Base-by-base conservation (phyloP, 2,797 vertebrate genomes). In the Sebastes itinus region DNA sequence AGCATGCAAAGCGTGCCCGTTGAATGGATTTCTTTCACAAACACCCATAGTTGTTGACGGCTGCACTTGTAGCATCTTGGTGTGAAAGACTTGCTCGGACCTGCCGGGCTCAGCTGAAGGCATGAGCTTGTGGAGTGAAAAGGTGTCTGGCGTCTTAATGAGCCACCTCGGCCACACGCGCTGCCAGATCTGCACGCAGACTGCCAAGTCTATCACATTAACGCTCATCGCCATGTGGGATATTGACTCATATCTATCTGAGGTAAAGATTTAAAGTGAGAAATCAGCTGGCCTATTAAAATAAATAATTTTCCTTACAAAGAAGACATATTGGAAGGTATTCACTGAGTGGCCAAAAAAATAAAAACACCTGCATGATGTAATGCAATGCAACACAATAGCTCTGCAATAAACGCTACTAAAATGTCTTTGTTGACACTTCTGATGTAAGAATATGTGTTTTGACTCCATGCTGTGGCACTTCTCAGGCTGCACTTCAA, bases 21-120 rank as follows among this genome's bases (percentile, higher is more conserved):
- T 59, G 74, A 83, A 63, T 70, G 38, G 72, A 55, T 80, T 78
- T 65, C 83, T 42, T 75, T 35, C 64, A 33, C 74, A 58, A 59
- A 78, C 75, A 30, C 71, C 59, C 75, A 23, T 7, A 32, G 72
- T 70, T 58, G 71, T 61, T 72, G 71, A 79, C 27, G 72, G 76
- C 68, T 54, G 64, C 70, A 66, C 78, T 71, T 32, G 76, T 20
- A 63, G 81, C 65, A 65, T 73, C 65, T 59, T 7, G 28, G 42
- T 32, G 49, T 23, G 75, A 69, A 54, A 54, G 84, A 73, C 90
- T 77, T 91, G 90, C 81, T 82, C 2, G 2, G 75, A 90, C 92
- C 83, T 88, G 93, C 84, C 32, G 62, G 72, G 72, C 85, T 87
- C 82, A 78, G 88, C 88, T 84, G 80, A 89, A 82, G 85, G 74